Evolutionary conservation across 2,888 invertebrate species (phyloP), one percentile per base, ranked within the genome.

Genomic region (Pachycephus smyrnensis): DNA sequence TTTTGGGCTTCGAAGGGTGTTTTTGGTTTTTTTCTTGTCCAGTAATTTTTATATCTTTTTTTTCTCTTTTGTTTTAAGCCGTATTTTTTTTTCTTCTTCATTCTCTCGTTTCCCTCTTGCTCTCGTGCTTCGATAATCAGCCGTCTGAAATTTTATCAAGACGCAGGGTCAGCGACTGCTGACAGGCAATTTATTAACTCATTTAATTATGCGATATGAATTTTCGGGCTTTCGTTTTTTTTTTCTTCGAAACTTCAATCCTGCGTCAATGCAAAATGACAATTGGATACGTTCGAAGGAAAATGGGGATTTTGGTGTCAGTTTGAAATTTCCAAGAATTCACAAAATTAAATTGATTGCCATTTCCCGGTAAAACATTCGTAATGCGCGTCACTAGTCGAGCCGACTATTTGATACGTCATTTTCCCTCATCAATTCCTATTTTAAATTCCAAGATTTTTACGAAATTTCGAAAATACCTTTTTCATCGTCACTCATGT

Each of bases 81-180:
- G 23, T 9, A 55, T 23, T 55, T 9, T 55, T 0, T 1, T 55
- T 0, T 55, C 23, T 55, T 55, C 40, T 6, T 55, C 15, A 1
- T 55, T 23, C 40, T 15, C 9, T 6, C 9, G 23, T 23, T 6
- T 40, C 15, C 40, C 15, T 6, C 15, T 40, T 40, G 40, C 40
- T 40, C 40, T 55, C 15, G 23, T 15, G 23, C 23, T 6, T 55
- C 23, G 40, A 9, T 6, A 55, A 55, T 55, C 40, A 12, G 4
- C 4, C 12, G 37, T 40, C 9, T 6, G 23, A 55, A 55, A 9
- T 23, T 36, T 82, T 83, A 83, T 83, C 80, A 55, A 55, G 31
- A 23, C 30, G 40, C 76, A 69, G 79, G 81, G 81, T 83, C 82
- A 77, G 75, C 78, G 78, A 36, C 80, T 74, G 35, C 4, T 37